Conservation (phyloP, 1,140 invertebrate species). For the Drosophila sturtevanti region DNA sequence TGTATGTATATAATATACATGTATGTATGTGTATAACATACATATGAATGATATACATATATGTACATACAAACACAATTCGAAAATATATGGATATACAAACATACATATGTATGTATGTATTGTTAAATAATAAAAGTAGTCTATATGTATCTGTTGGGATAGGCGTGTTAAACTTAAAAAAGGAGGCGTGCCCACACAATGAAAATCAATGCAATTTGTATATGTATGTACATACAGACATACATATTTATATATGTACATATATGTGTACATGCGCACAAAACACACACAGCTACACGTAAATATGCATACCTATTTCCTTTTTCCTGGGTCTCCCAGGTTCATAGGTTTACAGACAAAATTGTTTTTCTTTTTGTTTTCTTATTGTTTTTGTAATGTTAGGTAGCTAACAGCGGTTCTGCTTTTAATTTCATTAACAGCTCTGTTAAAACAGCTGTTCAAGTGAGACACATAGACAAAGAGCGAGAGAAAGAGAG, state of each 20-base stretch:
- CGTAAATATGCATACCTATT: neutral
- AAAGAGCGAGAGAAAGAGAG: neutral
- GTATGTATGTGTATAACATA: too few species aligned
- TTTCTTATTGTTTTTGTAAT: constrained; percentile 7
- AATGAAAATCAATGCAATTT: constrained; percentile 34
- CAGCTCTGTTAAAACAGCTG: constrained; percentile 59
- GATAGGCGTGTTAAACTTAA: neutral
- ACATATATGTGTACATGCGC: constrained; percentile 37
- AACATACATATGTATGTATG: constrained; percentile 1
- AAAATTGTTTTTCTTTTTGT: constrained; percentile 1
- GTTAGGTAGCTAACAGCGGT: neutral
- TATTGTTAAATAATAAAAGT: too few species aligned
- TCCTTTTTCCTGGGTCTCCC: constrained; percentile 2
- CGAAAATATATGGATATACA: neutral
- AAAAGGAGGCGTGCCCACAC: constrained; percentile 14
- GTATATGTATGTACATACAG: constrained; percentile 39
- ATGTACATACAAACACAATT: too few species aligned
- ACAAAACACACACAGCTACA: constrained; percentile 12
- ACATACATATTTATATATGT: neutral
- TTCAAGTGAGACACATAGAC: neutral
- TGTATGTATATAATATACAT: neutral
- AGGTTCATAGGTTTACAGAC: constrained; percentile 5
- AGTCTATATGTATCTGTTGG: too few species aligned
- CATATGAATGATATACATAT: too few species aligned
- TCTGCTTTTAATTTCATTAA: constrained; percentile 45